Evolutionary conservation across 1,140 invertebrate species (phyloP), one percentile per base, ranked within the genome.

Genomic region (Lepidurus packardi): DNA sequence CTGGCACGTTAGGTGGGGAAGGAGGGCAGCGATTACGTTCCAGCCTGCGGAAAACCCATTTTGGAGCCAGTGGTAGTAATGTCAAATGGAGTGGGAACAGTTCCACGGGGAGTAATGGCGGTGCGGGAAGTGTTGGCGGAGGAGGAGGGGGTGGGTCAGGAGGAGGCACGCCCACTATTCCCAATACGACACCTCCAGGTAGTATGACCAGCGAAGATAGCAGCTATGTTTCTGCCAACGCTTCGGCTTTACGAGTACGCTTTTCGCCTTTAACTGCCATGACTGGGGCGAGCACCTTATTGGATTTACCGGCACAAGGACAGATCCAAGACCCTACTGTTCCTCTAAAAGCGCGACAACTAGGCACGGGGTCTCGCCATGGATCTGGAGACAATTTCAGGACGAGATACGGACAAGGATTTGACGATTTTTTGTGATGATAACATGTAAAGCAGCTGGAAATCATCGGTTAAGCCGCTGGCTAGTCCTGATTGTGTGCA

Each of bases 151-250:
- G 86, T 65, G 89, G 89, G 78, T 90, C 90, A 0, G 83, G 83
- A 11, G 82, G 82, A 21, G 85, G 83, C n/a, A 94, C 92, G 0
- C 92, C 93, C 42, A 94, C 92, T 1, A 93, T 93, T 85, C 91
- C 92, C n/a, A 82, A 82, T 75, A 81, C 83, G 65, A 94, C 93
- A 2, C 92, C 93, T 0, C 92, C 93, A 0, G 93, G 94, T 80
- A 93, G 92, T 81, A 82, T 93, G 16, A 92, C 92, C 0, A 93
- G 92, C 81, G 93, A 94, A 76, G 93, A 94, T 81, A 92, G 91
- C 80, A 93, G 92, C 44, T 94, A 94, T 83, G 89, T 93, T 47
- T 94, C 93, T 1, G 92, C 93, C 2, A 90, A 92, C 80, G 92
- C 93, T 81, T 87, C 86, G 8, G 84, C 86, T 7, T 89, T 90